Conservation (phyloP, 2,888 invertebrate genomes). For the Alsophila aescularia region DNA sequence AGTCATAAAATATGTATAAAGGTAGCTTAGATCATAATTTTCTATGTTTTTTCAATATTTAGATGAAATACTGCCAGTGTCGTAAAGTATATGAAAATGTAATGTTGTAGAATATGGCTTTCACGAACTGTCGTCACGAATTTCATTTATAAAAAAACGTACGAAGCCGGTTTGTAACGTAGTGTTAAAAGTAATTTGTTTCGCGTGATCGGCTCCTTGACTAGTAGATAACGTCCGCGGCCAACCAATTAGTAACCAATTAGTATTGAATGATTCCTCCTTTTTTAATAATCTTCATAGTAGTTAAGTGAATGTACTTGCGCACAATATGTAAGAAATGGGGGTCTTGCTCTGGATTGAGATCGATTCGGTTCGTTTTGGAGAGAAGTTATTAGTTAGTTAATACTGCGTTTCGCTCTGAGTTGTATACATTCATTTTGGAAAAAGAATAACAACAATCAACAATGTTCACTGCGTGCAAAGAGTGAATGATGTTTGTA, state of each 20-base stretch:
- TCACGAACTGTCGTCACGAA: conserved; percentile 30
- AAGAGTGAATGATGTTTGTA: not conserved
- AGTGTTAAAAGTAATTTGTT: conserved; percentile 52
- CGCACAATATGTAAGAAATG: conserved; percentile 60
- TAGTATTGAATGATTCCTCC: conserved; percentile 75
- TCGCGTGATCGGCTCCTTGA: conserved; percentile 56
- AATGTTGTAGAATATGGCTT: conserved; percentile 38
- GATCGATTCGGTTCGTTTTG: not conserved
- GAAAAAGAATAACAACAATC: not conserved
- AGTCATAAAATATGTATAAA: conserved; percentile 70
- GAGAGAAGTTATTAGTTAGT: too few species aligned
- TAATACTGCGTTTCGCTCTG: too few species aligned
- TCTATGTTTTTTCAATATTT: conserved; percentile 80
- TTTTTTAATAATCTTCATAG: conserved; percentile 72
- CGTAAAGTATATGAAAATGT: conserved; percentile 39
- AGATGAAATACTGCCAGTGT: conserved; percentile 77
- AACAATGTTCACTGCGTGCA: not conserved
- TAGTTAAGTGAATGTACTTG: conserved; percentile 74
- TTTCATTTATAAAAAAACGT: conserved; percentile 37
- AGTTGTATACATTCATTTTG: too few species aligned
- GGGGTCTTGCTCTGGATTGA: not conserved
- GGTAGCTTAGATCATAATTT: conserved; percentile 75
- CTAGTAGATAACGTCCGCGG: conserved; percentile 66
- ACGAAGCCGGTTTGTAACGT: conserved; percentile 35
- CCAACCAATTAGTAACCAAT: conserved; percentile 79